Base-by-base conservation (phyloP, 2,888 invertebrate genomes). In the Macrosiphum euphorbiae region DNA sequence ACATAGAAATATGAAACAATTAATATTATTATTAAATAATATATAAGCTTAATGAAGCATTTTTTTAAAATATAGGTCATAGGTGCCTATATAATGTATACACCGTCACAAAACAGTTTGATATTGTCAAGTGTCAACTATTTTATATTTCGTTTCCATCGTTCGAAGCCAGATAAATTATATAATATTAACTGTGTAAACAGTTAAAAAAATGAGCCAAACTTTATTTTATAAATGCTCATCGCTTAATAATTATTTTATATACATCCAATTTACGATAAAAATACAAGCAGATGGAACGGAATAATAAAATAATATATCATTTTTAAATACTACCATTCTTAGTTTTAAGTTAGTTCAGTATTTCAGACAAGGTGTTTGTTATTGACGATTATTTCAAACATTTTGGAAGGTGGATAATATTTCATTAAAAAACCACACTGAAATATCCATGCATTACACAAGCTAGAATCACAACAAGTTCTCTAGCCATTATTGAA, bases 401-500 rank as follows among this genome's bases (percentile, higher is more conserved):
- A 26, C 28, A 52, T 26, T 90, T 24, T 50, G 26, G 50, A 78
- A 61, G 50, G 35, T 67, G 50, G 50, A 78, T 90, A 58, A 44
- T 61, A 50, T 90, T 67, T 41, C 52, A 24, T 52, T 52, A 35
- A n/a, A 90, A 91, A 58, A 84, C 28, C 84, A 20, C 28, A 7
- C 7, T 67, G 67, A 55, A 41, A 44, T 91, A 84, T 84, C 91
- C 44, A 84, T 55, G 0, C 11, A 47, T 47, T 11, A 47, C 11
- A 44, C 13, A 28, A 24, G 26, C 13, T 24, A 44, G 91, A 91
- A 91, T 91, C 91, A 84, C 84, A 41, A 85, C 55, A 91, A 91
- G 84, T 91, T 91, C 44, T 55, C 35, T 41, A 55, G 84, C 16
- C 84, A 20, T 55, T 50, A 44, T 28, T 84, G 91, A 84, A 91